Evolutionary conservation across 2,888 invertebrate species (phyloP).

Genomic region (Latrodectus elegans): DNA sequence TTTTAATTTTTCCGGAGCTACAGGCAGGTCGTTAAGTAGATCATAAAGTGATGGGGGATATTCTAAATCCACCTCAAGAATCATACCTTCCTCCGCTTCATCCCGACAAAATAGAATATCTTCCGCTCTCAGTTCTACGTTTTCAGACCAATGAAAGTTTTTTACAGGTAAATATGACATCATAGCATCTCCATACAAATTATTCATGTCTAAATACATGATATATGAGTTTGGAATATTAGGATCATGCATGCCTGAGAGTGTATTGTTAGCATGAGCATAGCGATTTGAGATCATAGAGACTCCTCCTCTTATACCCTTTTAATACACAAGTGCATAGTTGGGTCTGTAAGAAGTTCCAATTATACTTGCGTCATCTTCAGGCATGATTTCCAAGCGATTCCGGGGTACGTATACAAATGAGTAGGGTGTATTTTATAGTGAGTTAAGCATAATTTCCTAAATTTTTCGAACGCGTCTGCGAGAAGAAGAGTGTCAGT

Average conservation of each 20-base stretch:
- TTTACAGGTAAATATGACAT: background rate
- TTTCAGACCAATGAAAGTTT: background rate
- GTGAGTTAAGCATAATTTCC: slow-evolving; percentile 17
- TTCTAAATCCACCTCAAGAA: background rate
- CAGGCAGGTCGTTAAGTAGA: no score
- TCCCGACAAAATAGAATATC: background rate
- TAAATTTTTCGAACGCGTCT: slow-evolving; percentile 3
- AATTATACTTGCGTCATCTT: background rate
- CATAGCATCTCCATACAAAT: background rate
- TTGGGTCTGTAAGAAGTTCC: slow-evolving; percentile 3
- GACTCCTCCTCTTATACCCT: background rate
- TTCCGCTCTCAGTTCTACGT: background rate
- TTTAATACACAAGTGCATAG: background rate
- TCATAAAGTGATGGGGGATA: background rate
- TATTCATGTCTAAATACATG: background rate
- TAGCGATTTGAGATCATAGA: background rate
- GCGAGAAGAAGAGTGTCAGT: background rate
- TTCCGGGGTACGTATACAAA: slow-evolving; percentile 37
- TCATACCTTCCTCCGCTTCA: background rate
- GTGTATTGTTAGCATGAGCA: background rate
- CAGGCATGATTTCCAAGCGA: background rate
- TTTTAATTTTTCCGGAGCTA: no score
- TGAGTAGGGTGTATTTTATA: no score
- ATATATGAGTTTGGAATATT: background rate
- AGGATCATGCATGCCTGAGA: background rate